Evolutionary conservation across 2,888 invertebrate genomes (phyloP), one percentile per base, ranked within the genome.

Genomic region (Amiota communis): DNA sequence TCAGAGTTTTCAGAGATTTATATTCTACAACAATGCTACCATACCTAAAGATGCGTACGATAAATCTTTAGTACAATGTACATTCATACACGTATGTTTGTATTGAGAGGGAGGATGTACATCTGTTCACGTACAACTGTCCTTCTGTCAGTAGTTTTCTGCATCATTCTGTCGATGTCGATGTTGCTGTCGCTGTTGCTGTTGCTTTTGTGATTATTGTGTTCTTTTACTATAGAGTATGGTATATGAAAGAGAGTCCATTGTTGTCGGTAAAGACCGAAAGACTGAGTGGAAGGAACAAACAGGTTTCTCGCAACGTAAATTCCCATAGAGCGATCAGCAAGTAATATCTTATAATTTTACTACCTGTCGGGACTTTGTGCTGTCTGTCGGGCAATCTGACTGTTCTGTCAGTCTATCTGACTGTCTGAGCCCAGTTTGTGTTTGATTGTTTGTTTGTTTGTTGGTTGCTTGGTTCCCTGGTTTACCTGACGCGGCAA

Each of bases 241-340:
- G n/a, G n/a, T n/a, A n/a, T 20, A 85, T 84, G 86, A 85, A 86
- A 64, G 51, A 64, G 59, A 61, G 47, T 23, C 65, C 65, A 63
- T 73, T 64, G 85, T 85, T 85, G 36, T 36, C 36, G 36, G 36
- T 36, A 36, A 6, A 36, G 36, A 36, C 36, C 36, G 36, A 36
- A 6, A 2, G 36, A 36, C 6, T 6, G 36, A 36, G 36, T 36
- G 36, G 36, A 23, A 23, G 81, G 76, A 75, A 56, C 71, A 65
- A 48, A 72, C 72, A 72, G 72, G 49, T 57, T 47, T 47, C 73
- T 51, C 76, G 68, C 80, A 74, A 76, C 79, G 74, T 78, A 77
- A 85, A 83, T 85, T 86, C 86, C 85, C 86, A 84, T 84, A 83
- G 80, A 74, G 78, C 73, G 77, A 80, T 36, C 36, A 36, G 36